A percentile compares a stretch with the other conserved stretches of the same genome.
phyloP scores from a whole-genome alignment of 2,888 invertebrate species.

The Oligia strigilis region DNA sequence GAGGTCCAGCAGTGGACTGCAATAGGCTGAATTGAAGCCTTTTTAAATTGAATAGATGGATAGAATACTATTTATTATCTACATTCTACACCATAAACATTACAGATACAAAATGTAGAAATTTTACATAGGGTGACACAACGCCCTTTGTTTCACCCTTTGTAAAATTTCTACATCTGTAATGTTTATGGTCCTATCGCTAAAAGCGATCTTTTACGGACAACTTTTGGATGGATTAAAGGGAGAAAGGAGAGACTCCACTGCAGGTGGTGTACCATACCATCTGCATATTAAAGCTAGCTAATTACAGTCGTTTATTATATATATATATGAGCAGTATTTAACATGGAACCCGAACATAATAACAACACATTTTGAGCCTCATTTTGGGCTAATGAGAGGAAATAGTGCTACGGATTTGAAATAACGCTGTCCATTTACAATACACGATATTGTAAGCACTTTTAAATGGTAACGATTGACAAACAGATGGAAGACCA shows the following conservation, averaged over 20 bases:
- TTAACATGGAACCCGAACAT: conserved; percentile 31
- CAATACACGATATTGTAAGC: background rate
- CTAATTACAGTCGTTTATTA: conserved; percentile 52
- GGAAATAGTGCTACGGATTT: conserved; percentile 21
- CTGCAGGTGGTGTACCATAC: background rate
- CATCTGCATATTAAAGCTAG: background rate
- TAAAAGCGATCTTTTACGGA: background rate
- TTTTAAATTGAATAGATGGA: no score
- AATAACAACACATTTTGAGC: conserved; percentile 13
- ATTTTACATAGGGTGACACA: background rate
- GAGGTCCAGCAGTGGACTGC: no score
- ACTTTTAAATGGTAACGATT: background rate
- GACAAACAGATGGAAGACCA: background rate
- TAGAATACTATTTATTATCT: no score
- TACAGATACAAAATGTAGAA: no score
- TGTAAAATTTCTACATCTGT: background rate
- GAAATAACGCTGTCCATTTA: background rate
- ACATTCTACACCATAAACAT: no score
- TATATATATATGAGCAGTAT: conserved; percentile 34
- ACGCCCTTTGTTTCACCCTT: background rate
- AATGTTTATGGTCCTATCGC: background rate
- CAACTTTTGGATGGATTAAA: background rate
- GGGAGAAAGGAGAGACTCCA: background rate
- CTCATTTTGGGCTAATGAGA: conserved; percentile 27
- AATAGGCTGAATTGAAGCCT: no score